Conservation (phyloP, 2,797 vertebrate species). For the Allobates femoralis region DNA sequence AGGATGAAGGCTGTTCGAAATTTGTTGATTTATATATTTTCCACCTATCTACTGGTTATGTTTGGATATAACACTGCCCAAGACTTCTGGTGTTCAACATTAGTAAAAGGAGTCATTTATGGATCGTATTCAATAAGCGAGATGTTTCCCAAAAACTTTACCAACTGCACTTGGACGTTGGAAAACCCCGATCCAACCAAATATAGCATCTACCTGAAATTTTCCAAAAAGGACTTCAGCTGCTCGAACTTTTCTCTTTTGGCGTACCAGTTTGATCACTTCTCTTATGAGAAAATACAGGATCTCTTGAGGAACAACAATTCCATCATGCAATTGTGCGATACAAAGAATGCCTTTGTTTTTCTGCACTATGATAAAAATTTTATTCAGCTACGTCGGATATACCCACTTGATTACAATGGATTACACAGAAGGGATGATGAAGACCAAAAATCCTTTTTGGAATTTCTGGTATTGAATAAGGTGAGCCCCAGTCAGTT, state of each 20-base stretch:
- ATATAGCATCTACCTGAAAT: conserved; percentile 99
- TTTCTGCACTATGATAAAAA: conserved; percentile 99
- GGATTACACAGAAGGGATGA: conserved; percentile 92
- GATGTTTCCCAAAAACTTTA: conserved; percentile 99
- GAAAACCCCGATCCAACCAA: conserved; percentile 99
- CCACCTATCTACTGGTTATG: conserved; percentile 99
- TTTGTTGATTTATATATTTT: conserved; percentile 99
- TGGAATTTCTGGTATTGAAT: conserved; percentile 99
- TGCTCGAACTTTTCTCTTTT: conserved; percentile 97
- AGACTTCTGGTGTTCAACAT: conserved; percentile 99
- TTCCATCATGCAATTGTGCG: conserved; percentile 97
- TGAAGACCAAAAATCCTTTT: conserved; percentile 93
- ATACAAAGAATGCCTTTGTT: conserved; percentile 95
- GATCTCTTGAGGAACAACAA: conserved; percentile 96
- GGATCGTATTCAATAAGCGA: conserved; percentile 99
- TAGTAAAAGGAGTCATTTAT: conserved; percentile 99
- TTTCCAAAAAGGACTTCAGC: conserved; percentile 98
- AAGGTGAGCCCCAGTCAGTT: conserved; percentile 99
- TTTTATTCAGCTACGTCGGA: conserved; percentile 95
- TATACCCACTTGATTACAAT: conserved; percentile 89
- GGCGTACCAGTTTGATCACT: conserved; percentile 99
- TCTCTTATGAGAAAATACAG: conserved; percentile 99
- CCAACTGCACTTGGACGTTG: conserved; percentile 99
- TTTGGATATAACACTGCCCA: conserved; percentile 99
- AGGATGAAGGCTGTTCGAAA: conserved; percentile 99